Evolutionary conservation across 2,797 vertebrate species (phyloP), one percentile per base, ranked within the genome.

Genomic region (Aselliscus stoliczkanus): DNA sequence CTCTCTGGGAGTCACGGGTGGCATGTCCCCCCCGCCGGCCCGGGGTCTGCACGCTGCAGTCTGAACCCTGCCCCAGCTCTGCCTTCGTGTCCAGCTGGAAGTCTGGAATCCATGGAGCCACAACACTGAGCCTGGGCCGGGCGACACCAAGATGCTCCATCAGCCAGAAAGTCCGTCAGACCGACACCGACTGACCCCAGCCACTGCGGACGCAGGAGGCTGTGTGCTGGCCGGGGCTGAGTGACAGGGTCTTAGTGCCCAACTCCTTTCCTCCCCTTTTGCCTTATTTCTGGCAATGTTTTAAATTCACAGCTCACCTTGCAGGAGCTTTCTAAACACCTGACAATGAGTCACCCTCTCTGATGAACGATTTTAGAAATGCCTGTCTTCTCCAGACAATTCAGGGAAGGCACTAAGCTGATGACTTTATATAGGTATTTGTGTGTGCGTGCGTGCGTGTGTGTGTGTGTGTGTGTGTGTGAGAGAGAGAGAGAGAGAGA

Each of bases 141-240:
- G 54, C 31, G 5, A 73, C 18, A n/a, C 25, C 4, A 21, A 23
- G 14, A 29, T 25, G 4, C 0, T 5, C 0, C 54, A 25, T n/a
- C 5, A 34, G 14, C 47, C 18, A 44, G 85, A 12, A 76, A 25
- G 27, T 14, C 29, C 18, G 5, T n/a, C 60, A 3, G 13, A 21
- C 17, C n/a, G 27, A 2, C 25, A 9, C 10, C 13, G 5, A 2
- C 0, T 1, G 14, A 13, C 50, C 31, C 0, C 0, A 21, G 18
- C 9, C n/a, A 2, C 21, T 0, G 11, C 13, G 20, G 17, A 18
- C 0, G 12, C 3, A 64, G 20, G 25, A 0, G 5, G 50, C 56
- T 54, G 50, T n/a, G 27, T 31, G 29, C 50, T 23, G 34, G n/a
- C 2, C 6, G 50, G 60, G 14, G 9, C 8, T 0, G 1, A 18